Evolutionary conservation across 2,888 invertebrate species (phyloP).

Genomic region (Lampropteryx suffumata): DNA sequence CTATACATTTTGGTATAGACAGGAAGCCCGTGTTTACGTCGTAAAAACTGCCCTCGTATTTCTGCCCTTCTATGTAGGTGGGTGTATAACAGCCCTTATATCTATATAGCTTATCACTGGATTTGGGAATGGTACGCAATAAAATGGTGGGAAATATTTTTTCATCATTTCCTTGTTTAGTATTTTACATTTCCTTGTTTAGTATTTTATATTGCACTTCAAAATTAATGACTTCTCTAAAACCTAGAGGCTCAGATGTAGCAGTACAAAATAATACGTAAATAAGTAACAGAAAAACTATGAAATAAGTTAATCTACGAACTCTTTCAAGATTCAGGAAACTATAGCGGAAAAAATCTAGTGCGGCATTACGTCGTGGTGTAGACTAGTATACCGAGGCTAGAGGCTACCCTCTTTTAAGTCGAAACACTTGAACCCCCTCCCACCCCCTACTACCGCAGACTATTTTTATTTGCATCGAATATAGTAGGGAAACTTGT

Average conservation of each 20-base stretch:
- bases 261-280: too few species aligned
- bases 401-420: conserved; percentile 65
- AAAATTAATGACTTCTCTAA: too few species aligned
- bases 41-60: conserved; percentile 67
- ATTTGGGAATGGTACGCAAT: conserved; percentile 39
- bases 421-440: conserved; percentile 64
- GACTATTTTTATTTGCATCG: conserved; percentile 76
- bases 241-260: too few species aligned
- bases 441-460: conserved; percentile 46
- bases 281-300: too few species aligned
- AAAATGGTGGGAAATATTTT: conserved; percentile 19
- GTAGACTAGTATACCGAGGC: conserved; percentile 39
- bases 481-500: conserved; percentile 49
- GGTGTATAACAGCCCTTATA: conserved; percentile 34
- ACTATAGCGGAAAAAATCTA: conserved; percentile 72
- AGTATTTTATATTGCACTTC: too few species aligned
- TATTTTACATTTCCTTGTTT: too few species aligned
- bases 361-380: conserved; percentile 69
- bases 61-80: conserved; percentile 47
- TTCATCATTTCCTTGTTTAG: not conserved
- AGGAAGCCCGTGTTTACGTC: conserved; percentile 58
- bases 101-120: conserved; percentile 49
- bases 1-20: conserved; percentile 55
- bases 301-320: too few species aligned
- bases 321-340: conserved; percentile 37